Base-by-base conservation (phyloP, 2,888 invertebrate species). In the Stictocephala bisonia region DNA sequence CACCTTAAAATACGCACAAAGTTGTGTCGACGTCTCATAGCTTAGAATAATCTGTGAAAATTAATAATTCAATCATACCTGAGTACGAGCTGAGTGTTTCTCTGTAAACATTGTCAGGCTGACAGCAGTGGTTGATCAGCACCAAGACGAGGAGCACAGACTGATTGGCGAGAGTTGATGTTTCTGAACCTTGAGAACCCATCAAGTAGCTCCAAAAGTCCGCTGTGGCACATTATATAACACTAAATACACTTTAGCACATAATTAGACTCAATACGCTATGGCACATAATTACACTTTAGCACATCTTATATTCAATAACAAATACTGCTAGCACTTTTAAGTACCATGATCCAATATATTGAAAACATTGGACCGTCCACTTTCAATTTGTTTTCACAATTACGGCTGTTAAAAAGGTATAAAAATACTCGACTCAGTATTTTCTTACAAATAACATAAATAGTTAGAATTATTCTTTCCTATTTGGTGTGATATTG, bases 61-160 rank as follows among this genome's bases (percentile, higher is more conserved):
- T n/a, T n/a, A n/a, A n/a, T n/a, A n/a, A n/a, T n/a, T n/a, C n/a
- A n/a, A n/a, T n/a, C n/a, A 70, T 71, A 78, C 78, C 77, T 53
- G 76, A 70, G 41, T 74, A 51, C 7, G 74, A 66, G 20, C 74
- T 74, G 41, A 99, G 84, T 26, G 96, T 94, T 73, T 91, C 89
- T 76, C 98, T 88, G 83, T 96, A 99, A 40, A 96, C 90, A 84
- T 99, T 99, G 13, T 88, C 86, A 73, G 87, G 86, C 0, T 85
- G 84, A 15, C 90, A 88, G 83, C 95, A 96, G 83, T 97, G 97
- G 86, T 97, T 97, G 11, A 94, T 91, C 75, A 99, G 84, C 50
- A 97, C 92, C 73, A 99, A 86, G 27, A 97, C 86, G 58, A 99
- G 86, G 24, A 98, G 86, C 74, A 97, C 88, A 78, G 97, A 95